Percentiles rank a stretch among this genome's conserved stretches.
Conservation (phyloP, 2,888 invertebrate species). For the Pycnomerus fuliginosus region DNA sequence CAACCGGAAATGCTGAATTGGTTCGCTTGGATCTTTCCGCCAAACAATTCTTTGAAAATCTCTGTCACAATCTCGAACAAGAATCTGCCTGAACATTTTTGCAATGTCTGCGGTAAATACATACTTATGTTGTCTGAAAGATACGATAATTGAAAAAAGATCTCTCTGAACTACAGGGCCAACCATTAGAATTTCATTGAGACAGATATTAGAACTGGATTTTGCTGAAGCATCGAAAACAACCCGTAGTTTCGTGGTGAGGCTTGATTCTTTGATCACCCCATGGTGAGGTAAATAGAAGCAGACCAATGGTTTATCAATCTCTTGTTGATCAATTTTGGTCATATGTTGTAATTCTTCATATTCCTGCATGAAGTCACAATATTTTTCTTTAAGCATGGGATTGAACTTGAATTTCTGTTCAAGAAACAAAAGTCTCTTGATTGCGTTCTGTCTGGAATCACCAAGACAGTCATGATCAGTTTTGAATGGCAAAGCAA, state of each 20-base stretch:
- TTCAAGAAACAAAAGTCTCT: conserved; percentile 21
- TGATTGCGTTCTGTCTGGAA: conserved; percentile 18
- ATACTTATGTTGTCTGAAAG: conserved; percentile 21
- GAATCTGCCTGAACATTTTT: conserved; percentile 27
- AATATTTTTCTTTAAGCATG: conserved; percentile 17
- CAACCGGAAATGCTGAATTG: conserved; percentile 16
- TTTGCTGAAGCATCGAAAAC: conserved; percentile 32
- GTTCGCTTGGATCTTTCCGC: conserved; percentile 11
- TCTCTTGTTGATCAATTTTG: conserved; percentile 4
- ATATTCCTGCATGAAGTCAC: conserved; percentile 27
- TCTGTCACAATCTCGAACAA: conserved; percentile 5
- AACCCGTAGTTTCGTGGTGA: too few species aligned
- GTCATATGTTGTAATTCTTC: conserved; percentile 21
- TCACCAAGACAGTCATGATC: conserved; percentile 8
- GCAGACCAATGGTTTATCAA: too few species aligned
- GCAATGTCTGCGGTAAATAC: conserved; percentile 22
- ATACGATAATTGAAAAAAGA: conserved; percentile 24
- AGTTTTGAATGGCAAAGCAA: conserved; percentile 16
- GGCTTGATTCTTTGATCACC: conserved; percentile 25
- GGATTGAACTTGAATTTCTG: conserved; percentile 12
- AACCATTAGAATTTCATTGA: conserved; percentile 26
- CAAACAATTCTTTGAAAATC: conserved; percentile 24
- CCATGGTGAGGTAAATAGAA: conserved; percentile 32
- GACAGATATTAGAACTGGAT: conserved; percentile 20
- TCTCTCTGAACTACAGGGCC: conserved; percentile 27